These are phyloP conservation scores for Theonella swinhoei DNA, from an alignment of 37 sponge, comb jelly and placozoan species.

Conservation along the genomic window DNA sequence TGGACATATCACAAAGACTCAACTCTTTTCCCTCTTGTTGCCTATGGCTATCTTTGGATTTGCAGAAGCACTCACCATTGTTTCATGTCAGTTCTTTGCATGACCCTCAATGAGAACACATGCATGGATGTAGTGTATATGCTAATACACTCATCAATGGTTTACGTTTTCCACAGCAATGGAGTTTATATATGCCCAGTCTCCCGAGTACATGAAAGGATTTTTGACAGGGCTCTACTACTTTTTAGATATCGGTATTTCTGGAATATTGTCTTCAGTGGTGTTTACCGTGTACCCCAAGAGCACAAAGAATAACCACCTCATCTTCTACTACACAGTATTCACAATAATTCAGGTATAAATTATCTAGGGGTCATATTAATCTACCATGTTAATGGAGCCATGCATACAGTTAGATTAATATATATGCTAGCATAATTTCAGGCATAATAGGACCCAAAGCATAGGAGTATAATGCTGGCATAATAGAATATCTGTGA, in stretches of 20 bases:
- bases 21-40: slow-evolving; percentile 14
- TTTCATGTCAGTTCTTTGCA: slow-evolving; percentile 15
- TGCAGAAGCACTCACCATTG: slow-evolving; percentile 16
- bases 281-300: background rate
- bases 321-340: too few species aligned
- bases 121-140: too few species aligned
- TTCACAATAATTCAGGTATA: too few species aligned
- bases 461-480: too few species aligned
- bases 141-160: background rate
- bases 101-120: background rate
- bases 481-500: too few species aligned
- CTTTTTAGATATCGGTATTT: slow-evolving; percentile 9
- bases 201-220: slow-evolving; percentile 37
- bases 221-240: slow-evolving; percentile 32
- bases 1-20: background rate
- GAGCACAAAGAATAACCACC: background rate
- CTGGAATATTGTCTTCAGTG: background rate
- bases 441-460: too few species aligned
- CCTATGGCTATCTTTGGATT: slow-evolving; percentile 12
- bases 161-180: slow-evolving; percentile 1
- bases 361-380: too few species aligned
- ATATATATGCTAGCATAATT: too few species aligned
- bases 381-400: too few species aligned
- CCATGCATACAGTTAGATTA: too few species aligned
- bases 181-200: slow-evolving; percentile 41